phyloP scores from a whole-genome alignment of 1,140 invertebrate genomes.

The Aphelenchoides fujianensis region DNA sequence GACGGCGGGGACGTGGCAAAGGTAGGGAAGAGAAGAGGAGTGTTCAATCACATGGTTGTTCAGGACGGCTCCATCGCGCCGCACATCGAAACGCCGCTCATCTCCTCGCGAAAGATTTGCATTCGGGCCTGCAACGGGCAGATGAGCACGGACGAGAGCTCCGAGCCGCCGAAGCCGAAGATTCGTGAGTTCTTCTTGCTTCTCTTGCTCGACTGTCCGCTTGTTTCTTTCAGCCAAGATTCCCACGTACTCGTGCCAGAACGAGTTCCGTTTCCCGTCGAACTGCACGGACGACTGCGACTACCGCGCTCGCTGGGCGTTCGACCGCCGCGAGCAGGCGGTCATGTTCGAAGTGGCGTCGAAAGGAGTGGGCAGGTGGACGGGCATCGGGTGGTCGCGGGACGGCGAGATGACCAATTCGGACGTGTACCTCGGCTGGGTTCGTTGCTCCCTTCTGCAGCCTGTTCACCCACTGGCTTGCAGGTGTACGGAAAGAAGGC shows the following conservation, averaged over 20 bases:
- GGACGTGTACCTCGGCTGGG: slow-evolving; percentile 58
- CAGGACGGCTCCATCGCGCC: slow-evolving; percentile 78
- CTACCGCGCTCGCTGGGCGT: slow-evolving; percentile 56
- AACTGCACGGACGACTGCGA: slow-evolving; percentile 56
- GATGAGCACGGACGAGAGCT: not conserved
- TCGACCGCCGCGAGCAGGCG: slow-evolving; percentile 25
- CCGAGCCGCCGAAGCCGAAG: not conserved
- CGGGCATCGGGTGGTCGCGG: slow-evolving; percentile 61
- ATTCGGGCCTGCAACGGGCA: slow-evolving; percentile 16
- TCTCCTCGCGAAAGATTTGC: slow-evolving; percentile 71
- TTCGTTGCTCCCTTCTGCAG: no score
- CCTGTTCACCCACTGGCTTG: no score
- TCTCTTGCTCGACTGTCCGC: not conserved
- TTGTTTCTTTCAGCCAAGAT: slow-evolving; percentile 2
- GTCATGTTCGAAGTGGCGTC: slow-evolving; percentile 56
- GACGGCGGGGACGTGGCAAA: slow-evolving; percentile 47
- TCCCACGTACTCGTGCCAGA: slow-evolving; percentile 37
- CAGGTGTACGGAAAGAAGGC: slow-evolving; percentile 46
- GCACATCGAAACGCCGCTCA: slow-evolving; percentile 74
- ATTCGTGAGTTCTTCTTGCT: slow-evolving; percentile 6
- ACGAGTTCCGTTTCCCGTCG: slow-evolving; percentile 55
- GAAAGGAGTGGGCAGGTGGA: slow-evolving; percentile 59
- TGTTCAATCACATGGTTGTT: slow-evolving; percentile 5
- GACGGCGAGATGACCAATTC: slow-evolving; percentile 57
- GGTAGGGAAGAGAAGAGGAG: not conserved